Percentiles rank a stretch among this genome's conserved stretches.
phyloP scores from a whole-genome alignment of 2,888 invertebrate species.

The Globia sparganii region DNA sequence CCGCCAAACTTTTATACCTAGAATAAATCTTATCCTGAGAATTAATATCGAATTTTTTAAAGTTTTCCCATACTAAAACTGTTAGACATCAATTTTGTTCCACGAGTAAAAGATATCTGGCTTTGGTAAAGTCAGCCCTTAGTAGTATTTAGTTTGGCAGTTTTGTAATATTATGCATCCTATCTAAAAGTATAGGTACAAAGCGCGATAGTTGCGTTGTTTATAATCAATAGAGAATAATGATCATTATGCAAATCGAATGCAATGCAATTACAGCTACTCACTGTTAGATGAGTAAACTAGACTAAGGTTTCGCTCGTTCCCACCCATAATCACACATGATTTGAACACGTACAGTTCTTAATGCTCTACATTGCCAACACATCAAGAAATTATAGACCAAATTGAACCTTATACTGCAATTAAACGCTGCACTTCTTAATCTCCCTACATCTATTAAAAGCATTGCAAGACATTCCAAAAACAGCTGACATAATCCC shows the following conservation, averaged over 20 bases:
- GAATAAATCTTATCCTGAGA: too few relatives aligned
- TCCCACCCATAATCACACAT: neutral
- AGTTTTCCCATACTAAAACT: too few relatives aligned
- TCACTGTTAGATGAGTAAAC: neutral
- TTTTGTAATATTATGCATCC: too few relatives aligned
- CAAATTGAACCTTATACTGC: slow-evolving; percentile 19
- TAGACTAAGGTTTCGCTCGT: neutral
- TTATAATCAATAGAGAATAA: neutral
- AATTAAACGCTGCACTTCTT: slow-evolving; percentile 13
- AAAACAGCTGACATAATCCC: slow-evolving; percentile 36
- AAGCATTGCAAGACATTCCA: slow-evolving; percentile 13
- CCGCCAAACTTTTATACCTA: too few relatives aligned
- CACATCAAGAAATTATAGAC: slow-evolving; percentile 3
- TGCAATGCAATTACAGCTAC: neutral
- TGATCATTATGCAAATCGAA: neutral
- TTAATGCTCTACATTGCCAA: neutral
- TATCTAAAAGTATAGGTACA: neutral
- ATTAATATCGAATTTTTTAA: too few relatives aligned
- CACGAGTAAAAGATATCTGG: too few relatives aligned
- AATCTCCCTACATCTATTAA: slow-evolving; percentile 7
- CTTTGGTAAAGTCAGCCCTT: too few relatives aligned
- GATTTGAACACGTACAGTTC: too few relatives aligned
- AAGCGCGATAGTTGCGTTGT: neutral
- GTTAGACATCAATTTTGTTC: too few relatives aligned
- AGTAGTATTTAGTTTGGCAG: neutral